Percentiles rank a stretch among this genome's conserved stretches.
These are phyloP conservation scores for Tanytarsus gracilentus DNA, from an alignment of 2,888 invertebrate genomes.

Conservation along the genomic window DNA sequence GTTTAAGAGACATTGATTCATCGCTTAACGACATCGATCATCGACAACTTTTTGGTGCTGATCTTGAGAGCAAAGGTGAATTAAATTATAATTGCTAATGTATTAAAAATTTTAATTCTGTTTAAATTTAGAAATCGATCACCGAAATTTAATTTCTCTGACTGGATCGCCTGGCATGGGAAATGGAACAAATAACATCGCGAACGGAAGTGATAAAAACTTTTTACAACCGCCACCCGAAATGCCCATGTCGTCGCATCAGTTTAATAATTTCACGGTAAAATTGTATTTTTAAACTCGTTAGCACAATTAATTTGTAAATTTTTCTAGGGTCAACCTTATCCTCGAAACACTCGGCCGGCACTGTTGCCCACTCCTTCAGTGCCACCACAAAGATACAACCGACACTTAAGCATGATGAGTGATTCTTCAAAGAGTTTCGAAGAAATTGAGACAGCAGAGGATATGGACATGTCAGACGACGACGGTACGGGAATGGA, in stretches of 20 bases:
- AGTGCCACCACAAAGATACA: not conserved
- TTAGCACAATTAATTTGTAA: not conserved
- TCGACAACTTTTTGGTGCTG: slow-evolving; percentile 48
- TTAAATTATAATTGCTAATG: slow-evolving; percentile 31
- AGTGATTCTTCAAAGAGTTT: slow-evolving; percentile 32
- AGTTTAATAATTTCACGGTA: slow-evolving; percentile 10
- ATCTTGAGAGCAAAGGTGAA: slow-evolving; percentile 33
- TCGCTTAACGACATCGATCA: slow-evolving; percentile 49
- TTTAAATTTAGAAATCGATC: slow-evolving; percentile 47
- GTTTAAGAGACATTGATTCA: slow-evolving; percentile 31
- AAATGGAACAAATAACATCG: not conserved
- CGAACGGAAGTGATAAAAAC: slow-evolving; percentile 17
- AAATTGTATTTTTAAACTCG: too few species aligned
- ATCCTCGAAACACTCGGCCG: slow-evolving; percentile 19
- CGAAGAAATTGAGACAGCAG: slow-evolving; percentile 71
- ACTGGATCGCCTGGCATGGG: slow-evolving; percentile 56
- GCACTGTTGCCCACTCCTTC: slow-evolving; percentile 36
- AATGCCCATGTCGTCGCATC: not conserved
- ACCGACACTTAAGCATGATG: slow-evolving; percentile 17
- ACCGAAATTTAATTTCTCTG: slow-evolving; percentile 72
- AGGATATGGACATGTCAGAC: slow-evolving; percentile 80
- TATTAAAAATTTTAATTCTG: slow-evolving; percentile 31
- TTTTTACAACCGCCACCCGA: not conserved
- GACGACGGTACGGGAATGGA: slow-evolving; percentile 49
- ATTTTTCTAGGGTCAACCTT: too few species aligned